Base-by-base conservation (phyloP, 2,113 vertebrate genomes). In the Craseonycteris thonglongyai region DNA sequence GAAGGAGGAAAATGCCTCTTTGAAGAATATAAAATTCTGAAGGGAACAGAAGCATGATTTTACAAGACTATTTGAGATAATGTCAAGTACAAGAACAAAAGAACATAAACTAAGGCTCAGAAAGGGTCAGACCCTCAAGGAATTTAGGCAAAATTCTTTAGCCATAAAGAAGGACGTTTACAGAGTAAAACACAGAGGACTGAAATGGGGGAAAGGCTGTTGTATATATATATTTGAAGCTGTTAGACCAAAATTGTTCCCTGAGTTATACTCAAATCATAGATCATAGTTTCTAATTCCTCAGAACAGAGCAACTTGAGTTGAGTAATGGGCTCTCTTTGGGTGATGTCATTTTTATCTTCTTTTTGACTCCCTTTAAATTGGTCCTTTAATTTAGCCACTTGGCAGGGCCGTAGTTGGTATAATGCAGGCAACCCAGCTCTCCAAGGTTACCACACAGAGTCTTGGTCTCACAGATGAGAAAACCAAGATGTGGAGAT, bases 61-160 rank as follows among this genome's bases (percentile, higher is more conserved):
- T 98, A 98, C 98, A 98, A 98, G 97, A 96, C 96, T 98, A 93
- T 98, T 98, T 97, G 96, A 98, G 97, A 83, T 98, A 97, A 98
- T 98, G 97, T 98, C 98, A 98, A 98, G 98, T 97, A 98, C 91
- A 97, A 98, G 97, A 98, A 98, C 98, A 98, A 98, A 98, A 98
- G 96, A 98, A 95, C 97, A 98, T 98, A 98, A 98, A 98, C 97
- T 97, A 97, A 98, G 96, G 94, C 97, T 98, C 97, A 96, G 97
- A 91, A 98, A 98, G 98, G 98, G 98, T 98, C 98, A 98, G 97
- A 97, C 87, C 98, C 98, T 98, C 84, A 93, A 98, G 98, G 98
- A 98, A 98, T 98, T 97, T 97, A 97, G 79, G 90, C 95, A 96
- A 98, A 98, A 98, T 98, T 98, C 97, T 97, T 98, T 94, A 98